phyloP scores from a whole-genome alignment of 2,888 invertebrate genomes.

The Ectemnius continuus region DNA sequence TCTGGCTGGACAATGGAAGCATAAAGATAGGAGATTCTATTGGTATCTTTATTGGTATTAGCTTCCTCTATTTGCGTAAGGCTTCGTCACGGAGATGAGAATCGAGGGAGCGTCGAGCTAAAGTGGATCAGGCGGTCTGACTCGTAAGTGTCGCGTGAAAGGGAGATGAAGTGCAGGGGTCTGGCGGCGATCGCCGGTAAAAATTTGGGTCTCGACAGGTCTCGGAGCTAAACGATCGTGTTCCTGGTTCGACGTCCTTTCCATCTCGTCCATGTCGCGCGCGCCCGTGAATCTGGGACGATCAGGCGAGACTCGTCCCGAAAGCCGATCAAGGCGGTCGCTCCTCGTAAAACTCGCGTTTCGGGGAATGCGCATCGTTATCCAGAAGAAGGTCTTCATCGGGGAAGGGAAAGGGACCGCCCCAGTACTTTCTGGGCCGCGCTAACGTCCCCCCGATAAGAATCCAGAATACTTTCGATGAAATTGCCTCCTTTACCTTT shows the following conservation, averaged over 20 bases:
- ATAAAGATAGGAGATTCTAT: too few relatives aligned
- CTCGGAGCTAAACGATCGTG: slow-evolving; percentile 57
- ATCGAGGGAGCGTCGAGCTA: too few relatives aligned
- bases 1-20: too few relatives aligned
- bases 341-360: slow-evolving; percentile 56
- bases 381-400: slow-evolving; percentile 45
- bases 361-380: slow-evolving; percentile 57
- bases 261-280: slow-evolving; percentile 39
- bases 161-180: slow-evolving; percentile 37
- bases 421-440: slow-evolving; percentile 24
- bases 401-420: slow-evolving; percentile 22
- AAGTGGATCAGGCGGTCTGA: slow-evolving; percentile 2
- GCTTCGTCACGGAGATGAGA: too few relatives aligned
- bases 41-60: too few relatives aligned
- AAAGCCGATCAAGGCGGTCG: slow-evolving; percentile 48
- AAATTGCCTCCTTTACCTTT: slow-evolving; percentile 17
- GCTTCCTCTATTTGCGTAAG: too few relatives aligned
- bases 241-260: slow-evolving; percentile 62
- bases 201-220: slow-evolving; percentile 54
- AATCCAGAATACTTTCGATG: slow-evolving; percentile 25
- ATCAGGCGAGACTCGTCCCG: slow-evolving; percentile 57
- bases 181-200: slow-evolving; percentile 33
- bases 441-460: slow-evolving; percentile 24
- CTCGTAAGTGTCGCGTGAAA: slow-evolving; percentile 36
- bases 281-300: slow-evolving; percentile 58